Conservation (phyloP, 2,797 vertebrate genomes). For the Trematomus bernacchii region DNA sequence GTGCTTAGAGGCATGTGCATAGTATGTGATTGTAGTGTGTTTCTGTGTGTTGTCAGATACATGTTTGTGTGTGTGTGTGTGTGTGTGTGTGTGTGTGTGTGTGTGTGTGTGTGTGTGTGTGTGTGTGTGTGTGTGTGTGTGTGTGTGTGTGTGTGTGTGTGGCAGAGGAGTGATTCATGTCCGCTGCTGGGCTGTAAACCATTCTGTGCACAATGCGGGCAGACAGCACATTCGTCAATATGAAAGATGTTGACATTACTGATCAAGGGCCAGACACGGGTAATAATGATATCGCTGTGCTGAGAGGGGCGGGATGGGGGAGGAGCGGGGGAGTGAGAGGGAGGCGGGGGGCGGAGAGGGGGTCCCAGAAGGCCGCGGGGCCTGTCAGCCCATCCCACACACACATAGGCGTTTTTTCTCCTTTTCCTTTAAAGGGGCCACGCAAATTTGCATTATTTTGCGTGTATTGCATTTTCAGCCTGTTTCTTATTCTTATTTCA, state of each 20-base stretch:
- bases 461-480: slow-evolving; percentile 81
- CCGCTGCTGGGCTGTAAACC: slow-evolving; percentile 98
- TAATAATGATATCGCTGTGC: slow-evolving; percentile 95
- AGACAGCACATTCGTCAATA: slow-evolving; percentile 99
- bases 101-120: too few species aligned
- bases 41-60: slow-evolving; percentile 64
- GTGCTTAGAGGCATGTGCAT: slow-evolving; percentile 36
- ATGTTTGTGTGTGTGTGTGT: slow-evolving; percentile 33
- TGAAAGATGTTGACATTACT: slow-evolving; percentile 99
- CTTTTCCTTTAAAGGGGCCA: slow-evolving; percentile 60
- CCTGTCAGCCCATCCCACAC: slow-evolving; percentile 81
- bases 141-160: slow-evolving; percentile 75
- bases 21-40: slow-evolving; percentile 48
- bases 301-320: slow-evolving; percentile 80
- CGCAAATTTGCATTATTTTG: slow-evolving; percentile 86
- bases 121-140: too few species aligned
- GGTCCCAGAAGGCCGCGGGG: slow-evolving; percentile 81
- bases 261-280: slow-evolving; percentile 98
- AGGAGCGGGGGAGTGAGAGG: slow-evolving; percentile 53
- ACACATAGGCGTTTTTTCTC: slow-evolving; percentile 38
- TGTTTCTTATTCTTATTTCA: slow-evolving; percentile 84
- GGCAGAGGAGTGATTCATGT: slow-evolving; percentile 99
- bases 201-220: slow-evolving; percentile 97
- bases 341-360: slow-evolving; percentile 58
- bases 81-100: too few species aligned